Evolutionary conservation across 2,113 vertebrate species (phyloP).

Genomic region (Phalacrocorax pelagicus): DNA sequence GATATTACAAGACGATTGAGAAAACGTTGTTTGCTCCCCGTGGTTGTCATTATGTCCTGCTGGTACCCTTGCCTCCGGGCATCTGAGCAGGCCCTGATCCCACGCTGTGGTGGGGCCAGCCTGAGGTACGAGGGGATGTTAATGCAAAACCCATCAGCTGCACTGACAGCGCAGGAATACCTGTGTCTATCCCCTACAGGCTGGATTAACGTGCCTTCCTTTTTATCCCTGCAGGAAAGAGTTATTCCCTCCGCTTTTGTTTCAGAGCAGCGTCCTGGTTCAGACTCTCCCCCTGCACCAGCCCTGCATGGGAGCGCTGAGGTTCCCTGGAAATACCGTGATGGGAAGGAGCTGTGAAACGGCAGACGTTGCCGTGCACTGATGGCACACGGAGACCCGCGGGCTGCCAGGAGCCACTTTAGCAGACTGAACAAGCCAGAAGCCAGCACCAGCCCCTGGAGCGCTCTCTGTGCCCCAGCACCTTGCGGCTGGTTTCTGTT

Average conservation of each 20-base stretch:
- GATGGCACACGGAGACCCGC: not conserved
- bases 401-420: not conserved
- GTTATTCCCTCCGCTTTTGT: not conserved
- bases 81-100: not conserved
- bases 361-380: accelerated
- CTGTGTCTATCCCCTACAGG: not conserved
- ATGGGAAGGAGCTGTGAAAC: not conserved
- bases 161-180: not conserved
- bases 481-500: not conserved
- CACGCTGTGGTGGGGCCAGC: not conserved
- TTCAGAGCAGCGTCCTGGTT: not conserved
- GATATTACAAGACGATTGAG: not conserved
- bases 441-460: accelerated
- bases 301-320: accelerated
- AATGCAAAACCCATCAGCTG: not conserved
- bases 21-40: not conserved
- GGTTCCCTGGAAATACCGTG: not conserved
- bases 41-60: not conserved
- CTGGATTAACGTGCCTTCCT: not conserved
- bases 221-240: not conserved
- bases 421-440: not conserved
- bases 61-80: not conserved
- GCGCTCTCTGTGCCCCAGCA: not conserved
- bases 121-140: not conserved
- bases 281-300: not conserved